These are phyloP conservation scores for Pristionchus exspectatus DNA, from an alignment of 2,888 invertebrate genomes.

Conservation along the genomic window DNA sequence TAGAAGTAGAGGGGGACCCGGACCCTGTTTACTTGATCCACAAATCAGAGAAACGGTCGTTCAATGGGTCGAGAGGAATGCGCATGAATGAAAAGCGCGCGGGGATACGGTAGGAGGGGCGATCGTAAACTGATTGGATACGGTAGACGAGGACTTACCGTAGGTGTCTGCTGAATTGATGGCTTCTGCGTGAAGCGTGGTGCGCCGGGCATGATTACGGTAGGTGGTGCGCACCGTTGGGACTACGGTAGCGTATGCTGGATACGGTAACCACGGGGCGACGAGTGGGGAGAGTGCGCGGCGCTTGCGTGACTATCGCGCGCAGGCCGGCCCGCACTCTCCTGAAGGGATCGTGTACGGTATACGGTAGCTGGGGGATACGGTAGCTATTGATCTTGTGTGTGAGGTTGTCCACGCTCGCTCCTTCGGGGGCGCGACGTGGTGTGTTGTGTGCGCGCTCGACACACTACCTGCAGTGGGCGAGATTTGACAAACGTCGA, in stretches of 20 bases:
- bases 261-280: conserved; percentile 1
- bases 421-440: conserved; percentile 26
- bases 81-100: background rate
- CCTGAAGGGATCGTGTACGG: conserved; percentile 27
- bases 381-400: conserved; percentile 3
- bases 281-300: conserved; percentile 45
- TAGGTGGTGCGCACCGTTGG: conserved; percentile 42
- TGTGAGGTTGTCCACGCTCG: conserved; percentile 29
- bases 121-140: background rate
- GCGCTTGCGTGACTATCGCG: conserved; percentile 40
- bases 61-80: conserved; percentile 12
- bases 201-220: conserved; percentile 82
- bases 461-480: conserved; percentile 39
- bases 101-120: background rate
- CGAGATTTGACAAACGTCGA: conserved; percentile 6
- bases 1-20: background rate
- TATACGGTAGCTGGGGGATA: conserved; percentile 4
- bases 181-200: conserved; percentile 98
- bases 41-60: background rate
- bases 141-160: conserved; percentile 60
- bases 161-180: conserved; percentile 91
- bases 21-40: conserved; percentile 36
- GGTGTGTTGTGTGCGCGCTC: conserved; percentile 28
- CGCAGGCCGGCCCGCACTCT: conserved; percentile 32
- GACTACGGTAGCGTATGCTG: conserved; percentile 31